Conservation (phyloP, 2,113 vertebrate species). For the Fulmarus glacialis region DNA sequence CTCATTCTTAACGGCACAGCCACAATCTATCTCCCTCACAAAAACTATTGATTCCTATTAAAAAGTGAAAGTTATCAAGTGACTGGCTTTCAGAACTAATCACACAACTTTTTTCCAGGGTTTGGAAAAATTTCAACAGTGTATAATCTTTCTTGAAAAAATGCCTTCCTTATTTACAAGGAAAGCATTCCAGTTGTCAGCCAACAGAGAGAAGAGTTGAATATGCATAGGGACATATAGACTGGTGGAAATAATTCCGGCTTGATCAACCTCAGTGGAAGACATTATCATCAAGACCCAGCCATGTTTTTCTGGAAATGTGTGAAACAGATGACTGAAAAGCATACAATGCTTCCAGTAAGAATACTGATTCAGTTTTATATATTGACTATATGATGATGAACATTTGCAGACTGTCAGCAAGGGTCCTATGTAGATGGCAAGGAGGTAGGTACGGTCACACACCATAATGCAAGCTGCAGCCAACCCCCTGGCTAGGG, state of each 20-base stretch:
- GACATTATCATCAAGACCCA: not conserved
- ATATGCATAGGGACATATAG: not conserved
- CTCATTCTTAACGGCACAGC: not conserved
- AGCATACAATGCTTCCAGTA: not conserved
- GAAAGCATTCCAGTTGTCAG: not conserved
- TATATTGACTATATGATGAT: not conserved
- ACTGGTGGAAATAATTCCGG: not conserved
- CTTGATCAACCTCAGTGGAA: not conserved
- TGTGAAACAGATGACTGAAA: not conserved
- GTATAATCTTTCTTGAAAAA: not conserved
- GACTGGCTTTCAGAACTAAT: not conserved
- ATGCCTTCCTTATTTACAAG: not conserved
- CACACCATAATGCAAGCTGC: not conserved
- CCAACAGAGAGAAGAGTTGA: not conserved
- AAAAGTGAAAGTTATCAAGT: not conserved
- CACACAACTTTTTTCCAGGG: not conserved
- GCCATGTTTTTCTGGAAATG: not conserved
- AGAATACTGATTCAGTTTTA: not conserved
- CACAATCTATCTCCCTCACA: not conserved
- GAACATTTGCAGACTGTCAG: not conserved
- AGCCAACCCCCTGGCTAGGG: accelerated
- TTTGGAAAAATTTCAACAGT: not conserved
- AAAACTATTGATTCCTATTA: not conserved
- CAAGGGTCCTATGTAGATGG: not conserved
- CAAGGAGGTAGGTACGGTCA: not conserved